Evolutionary conservation across 2,888 invertebrate genomes (phyloP).

Genomic region (Cactoblastis cactorum): DNA sequence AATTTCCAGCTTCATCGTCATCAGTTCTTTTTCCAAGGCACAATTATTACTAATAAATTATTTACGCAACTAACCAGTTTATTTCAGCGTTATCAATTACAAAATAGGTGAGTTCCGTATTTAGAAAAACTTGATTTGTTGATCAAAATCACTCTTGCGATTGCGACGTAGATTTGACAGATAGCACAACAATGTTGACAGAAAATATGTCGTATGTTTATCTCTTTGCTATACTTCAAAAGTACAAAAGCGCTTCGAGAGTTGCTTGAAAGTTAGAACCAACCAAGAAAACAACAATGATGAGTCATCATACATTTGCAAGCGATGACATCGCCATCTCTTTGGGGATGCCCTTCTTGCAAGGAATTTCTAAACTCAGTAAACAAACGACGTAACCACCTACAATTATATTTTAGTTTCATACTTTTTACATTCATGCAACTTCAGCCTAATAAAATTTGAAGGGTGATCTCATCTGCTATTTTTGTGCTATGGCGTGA

Average conservation of each 20-base stretch:
- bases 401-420: slow-evolving; percentile 28
- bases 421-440: slow-evolving; percentile 43
- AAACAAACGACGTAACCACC: slow-evolving; percentile 57
- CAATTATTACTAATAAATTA: slow-evolving; percentile 16
- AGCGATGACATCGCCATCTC: slow-evolving; percentile 57
- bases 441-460: slow-evolving; percentile 42
- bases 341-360: slow-evolving; percentile 76
- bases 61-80: slow-evolving; percentile 43
- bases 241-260: not conserved
- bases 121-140: slow-evolving; percentile 28
- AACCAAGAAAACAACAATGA: slow-evolving; percentile 66
- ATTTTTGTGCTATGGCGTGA: slow-evolving; percentile 61
- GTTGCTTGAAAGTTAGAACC: slow-evolving; percentile 42
- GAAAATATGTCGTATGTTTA: too few species aligned
- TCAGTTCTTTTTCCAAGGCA: slow-evolving; percentile 40
- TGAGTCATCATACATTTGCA: slow-evolving; percentile 66
- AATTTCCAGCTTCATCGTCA: slow-evolving; percentile 81
- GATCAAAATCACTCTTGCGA: slow-evolving; percentile 23
- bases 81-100: not conserved
- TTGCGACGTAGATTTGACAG: slow-evolving; percentile 54
- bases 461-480: slow-evolving; percentile 67
- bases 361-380: slow-evolving; percentile 42
- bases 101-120: slow-evolving; percentile 30
- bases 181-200: slow-evolving; percentile 46
- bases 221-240: too few species aligned